phyloP scores from a whole-genome alignment of 2,797 vertebrate genomes.

The Tangara arthus region DNA sequence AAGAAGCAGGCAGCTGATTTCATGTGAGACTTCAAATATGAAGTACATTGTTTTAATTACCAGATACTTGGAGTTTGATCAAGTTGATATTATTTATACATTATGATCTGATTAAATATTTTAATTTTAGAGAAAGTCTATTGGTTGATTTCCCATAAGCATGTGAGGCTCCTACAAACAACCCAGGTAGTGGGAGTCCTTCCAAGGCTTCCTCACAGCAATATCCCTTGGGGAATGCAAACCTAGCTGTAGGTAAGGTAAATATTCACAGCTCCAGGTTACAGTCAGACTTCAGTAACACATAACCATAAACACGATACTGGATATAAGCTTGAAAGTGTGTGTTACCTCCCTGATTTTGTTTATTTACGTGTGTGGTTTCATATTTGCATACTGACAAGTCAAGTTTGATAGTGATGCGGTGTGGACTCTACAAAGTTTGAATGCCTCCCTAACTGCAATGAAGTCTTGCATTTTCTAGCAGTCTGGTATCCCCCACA shows the following conservation, averaged over 20 bases:
- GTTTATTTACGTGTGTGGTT: not conserved
- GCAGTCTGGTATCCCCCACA: not conserved
- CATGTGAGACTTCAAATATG: not conserved
- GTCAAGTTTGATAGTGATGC: not conserved
- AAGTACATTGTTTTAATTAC: not conserved
- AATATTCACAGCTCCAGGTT: not conserved
- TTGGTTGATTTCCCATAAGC: not conserved
- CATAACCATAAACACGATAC: not conserved
- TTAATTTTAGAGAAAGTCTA: not conserved
- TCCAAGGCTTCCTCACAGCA: not conserved
- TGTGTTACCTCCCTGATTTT: not conserved
- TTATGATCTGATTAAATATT: not conserved
- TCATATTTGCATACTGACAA: not conserved
- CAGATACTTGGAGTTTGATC: not conserved
- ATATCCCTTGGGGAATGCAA: not conserved
- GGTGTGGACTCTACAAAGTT: not conserved
- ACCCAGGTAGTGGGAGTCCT: not conserved
- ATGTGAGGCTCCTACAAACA: not conserved
- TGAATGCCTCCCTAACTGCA: not conserved
- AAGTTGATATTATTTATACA: not conserved
- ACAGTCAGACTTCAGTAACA: not conserved
- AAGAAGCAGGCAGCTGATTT: not conserved
- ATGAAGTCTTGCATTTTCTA: not conserved
- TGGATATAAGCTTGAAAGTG: not conserved
- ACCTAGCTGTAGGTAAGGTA: not conserved